Evolutionary conservation across 1,140 invertebrate species (phyloP).

Genomic region (Drosophila eugracilis): DNA sequence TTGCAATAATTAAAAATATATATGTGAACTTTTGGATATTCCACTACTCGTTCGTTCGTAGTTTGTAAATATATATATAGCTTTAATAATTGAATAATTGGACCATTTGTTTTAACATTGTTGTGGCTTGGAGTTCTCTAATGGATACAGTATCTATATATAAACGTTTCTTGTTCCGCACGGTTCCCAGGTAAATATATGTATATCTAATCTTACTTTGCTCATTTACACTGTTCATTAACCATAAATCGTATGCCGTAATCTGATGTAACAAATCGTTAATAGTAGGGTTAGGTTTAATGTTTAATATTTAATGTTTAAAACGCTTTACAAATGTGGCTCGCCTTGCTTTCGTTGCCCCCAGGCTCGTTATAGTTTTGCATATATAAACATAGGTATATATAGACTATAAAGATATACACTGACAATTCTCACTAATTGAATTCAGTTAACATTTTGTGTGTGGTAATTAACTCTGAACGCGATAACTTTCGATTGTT

Average conservation of each 20-base stretch:
- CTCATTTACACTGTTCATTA: conserved; percentile 57
- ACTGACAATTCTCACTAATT: conserved; percentile 72
- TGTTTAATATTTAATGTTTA: conserved; percentile 57
- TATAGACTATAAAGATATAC: conserved; percentile 46
- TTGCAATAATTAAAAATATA: conserved; percentile 74
- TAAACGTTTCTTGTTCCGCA: conserved; percentile 68
- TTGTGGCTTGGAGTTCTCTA: conserved; percentile 70
- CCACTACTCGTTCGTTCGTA: conserved; percentile 36
- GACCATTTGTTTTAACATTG: conserved; percentile 79
- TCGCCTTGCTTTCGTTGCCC: conserved; percentile 61
- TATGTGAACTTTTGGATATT: conserved; percentile 37
- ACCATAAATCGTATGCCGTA: conserved; percentile 49
- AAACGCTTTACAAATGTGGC: conserved; percentile 75
- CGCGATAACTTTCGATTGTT: conserved; percentile 68
- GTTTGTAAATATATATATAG: conserved; percentile 48
- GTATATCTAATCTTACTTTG: conserved; percentile 55
- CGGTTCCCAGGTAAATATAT: conserved; percentile 74
- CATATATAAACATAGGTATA: conserved; percentile 47
- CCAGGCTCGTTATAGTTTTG: conserved; percentile 47
- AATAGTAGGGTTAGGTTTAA: conserved; percentile 36
- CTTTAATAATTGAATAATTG: conserved; percentile 81
- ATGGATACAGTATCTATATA: conserved; percentile 40
- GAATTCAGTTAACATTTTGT: conserved; percentile 67
- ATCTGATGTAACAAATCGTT: conserved; percentile 65
- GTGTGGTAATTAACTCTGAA: conserved; percentile 47